These are phyloP conservation scores for Himalopsyche japonica DNA, from an alignment of 2,888 invertebrate species.

Conservation along the genomic window DNA sequence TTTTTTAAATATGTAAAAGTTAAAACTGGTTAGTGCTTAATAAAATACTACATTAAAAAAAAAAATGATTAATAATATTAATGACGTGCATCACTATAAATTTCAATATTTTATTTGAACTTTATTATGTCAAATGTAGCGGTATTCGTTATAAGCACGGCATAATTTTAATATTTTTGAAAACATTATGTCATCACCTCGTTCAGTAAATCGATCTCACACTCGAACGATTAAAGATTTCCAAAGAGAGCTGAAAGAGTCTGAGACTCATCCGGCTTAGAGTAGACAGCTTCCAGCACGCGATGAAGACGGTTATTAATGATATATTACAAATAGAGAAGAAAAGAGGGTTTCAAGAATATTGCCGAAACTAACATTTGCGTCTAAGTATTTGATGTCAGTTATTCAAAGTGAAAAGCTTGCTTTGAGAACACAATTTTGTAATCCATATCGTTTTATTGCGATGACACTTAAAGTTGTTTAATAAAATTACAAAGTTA, in stretches of 20 bases:
- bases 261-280: background rate
- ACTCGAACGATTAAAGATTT: background rate
- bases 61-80: too few relatives aligned
- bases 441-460: too few relatives aligned
- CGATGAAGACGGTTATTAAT: background rate
- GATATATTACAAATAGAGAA: background rate
- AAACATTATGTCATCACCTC: background rate
- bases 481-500: too few relatives aligned
- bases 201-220: background rate
- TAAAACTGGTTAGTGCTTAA: too few relatives aligned
- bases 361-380: background rate
- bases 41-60: too few relatives aligned
- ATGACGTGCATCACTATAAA: too few relatives aligned
- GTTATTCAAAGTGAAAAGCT: background rate
- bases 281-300: background rate
- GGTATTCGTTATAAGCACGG: too few relatives aligned
- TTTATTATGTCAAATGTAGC: too few relatives aligned
- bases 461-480: too few relatives aligned
- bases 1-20: too few relatives aligned
- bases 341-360: background rate
- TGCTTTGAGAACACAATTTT: background rate
- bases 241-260: background rate
- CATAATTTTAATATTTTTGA: background rate
- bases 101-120: too few relatives aligned
- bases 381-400: background rate